These are phyloP conservation scores for Pomatorhinus ruficollis DNA, from an alignment of 2,113 vertebrate species.

Conservation along the genomic window DNA sequence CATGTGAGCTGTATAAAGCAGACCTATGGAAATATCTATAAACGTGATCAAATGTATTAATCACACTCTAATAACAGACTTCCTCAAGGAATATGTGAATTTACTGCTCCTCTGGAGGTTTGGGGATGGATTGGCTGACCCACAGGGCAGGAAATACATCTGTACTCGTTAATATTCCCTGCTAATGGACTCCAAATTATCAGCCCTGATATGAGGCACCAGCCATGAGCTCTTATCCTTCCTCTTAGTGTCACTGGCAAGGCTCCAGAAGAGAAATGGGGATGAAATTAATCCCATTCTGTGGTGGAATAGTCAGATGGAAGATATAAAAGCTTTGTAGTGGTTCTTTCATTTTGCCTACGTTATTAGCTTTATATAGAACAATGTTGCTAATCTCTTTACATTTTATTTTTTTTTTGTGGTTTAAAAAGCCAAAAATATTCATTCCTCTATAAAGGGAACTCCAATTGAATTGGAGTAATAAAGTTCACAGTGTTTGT, in stretches of 20 bases:
- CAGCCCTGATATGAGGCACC: background rate
- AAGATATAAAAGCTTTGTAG: background rate
- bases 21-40: background rate
- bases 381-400: background rate
- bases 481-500: background rate
- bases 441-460: background rate
- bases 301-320: background rate
- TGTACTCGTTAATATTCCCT: background rate
- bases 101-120: background rate
- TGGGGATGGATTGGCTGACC: background rate
- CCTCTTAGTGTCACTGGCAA: background rate
- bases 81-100: background rate
- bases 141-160: background rate
- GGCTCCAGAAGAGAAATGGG: background rate
- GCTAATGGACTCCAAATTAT: constrained; percentile 11
- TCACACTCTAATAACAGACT: background rate
- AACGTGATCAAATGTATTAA: background rate
- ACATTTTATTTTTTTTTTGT: background rate
- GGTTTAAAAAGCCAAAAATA: background rate
- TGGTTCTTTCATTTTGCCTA: background rate
- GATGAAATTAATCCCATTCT: background rate
- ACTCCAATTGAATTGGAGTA: background rate
- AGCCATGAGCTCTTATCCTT: background rate
- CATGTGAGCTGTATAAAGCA: background rate
- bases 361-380: background rate